Percentiles rank a stretch among this genome's conserved stretches.
These are phyloP conservation scores for Arenaria interpres DNA, from an alignment of 2,113 vertebrate genomes.

Conservation along the genomic window DNA sequence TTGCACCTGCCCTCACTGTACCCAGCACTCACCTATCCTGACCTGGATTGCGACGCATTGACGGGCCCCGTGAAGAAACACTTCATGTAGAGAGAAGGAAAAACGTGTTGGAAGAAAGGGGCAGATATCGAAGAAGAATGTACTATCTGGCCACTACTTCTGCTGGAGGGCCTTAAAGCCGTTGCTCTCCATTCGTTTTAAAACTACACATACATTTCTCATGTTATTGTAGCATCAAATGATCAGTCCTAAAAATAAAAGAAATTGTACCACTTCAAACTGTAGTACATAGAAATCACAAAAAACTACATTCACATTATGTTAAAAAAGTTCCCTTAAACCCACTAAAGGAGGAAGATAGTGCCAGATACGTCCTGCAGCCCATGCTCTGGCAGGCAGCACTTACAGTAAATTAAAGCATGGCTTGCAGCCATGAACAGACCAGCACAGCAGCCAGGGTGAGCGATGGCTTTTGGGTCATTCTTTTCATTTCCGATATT, in stretches of 20 bases:
- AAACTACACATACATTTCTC: slow-evolving; percentile 28
- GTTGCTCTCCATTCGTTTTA: background rate
- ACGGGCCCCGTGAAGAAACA: background rate
- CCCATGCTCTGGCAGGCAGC: background rate
- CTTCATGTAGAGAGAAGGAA: background rate
- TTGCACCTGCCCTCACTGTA: background rate
- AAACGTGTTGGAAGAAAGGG: background rate
- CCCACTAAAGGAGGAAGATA: slow-evolving; percentile 5
- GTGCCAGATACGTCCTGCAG: background rate
- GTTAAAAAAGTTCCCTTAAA: slow-evolving; percentile 40
- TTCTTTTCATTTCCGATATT: background rate
- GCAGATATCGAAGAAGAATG: background rate
- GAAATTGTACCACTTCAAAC: slow-evolving; percentile 9
- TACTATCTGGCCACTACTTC: background rate
- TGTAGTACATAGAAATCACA: slow-evolving; percentile 32
- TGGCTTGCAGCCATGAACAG: background rate
- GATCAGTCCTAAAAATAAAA: slow-evolving; percentile 25
- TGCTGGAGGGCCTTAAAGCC: background rate
- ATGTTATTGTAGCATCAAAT: slow-evolving; percentile 39
- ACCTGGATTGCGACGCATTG: background rate
- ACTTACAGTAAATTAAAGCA: background rate
- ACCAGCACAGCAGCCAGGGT: background rate
- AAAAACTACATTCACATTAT: slow-evolving; percentile 39
- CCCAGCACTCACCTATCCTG: background rate
- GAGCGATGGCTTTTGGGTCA: background rate